Evolutionary conservation across 2,888 invertebrate genomes (phyloP).

Genomic region (Caenorhabditis zanzibari): DNA sequence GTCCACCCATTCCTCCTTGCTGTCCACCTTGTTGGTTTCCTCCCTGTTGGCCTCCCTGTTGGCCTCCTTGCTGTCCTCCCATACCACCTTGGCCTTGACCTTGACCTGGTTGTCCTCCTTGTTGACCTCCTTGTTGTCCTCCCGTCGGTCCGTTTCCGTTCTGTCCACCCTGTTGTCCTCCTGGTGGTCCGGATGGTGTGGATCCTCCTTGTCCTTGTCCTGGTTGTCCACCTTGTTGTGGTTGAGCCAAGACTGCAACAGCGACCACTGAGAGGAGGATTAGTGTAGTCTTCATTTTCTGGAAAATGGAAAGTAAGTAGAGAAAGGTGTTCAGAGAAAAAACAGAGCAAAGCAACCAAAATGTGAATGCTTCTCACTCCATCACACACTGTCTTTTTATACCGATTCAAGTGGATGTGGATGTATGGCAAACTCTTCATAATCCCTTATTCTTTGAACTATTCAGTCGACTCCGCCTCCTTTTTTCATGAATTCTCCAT

Average conservation of each 20-base stretch:
- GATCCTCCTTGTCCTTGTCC: conserved; percentile 29
- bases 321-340: not conserved
- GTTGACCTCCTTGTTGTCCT: conserved; percentile 25
- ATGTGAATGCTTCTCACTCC: conserved; percentile 3
- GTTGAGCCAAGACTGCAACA: conserved; percentile 50
- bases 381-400: conserved; percentile 30
- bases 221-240: conserved; percentile 37
- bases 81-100: conserved; percentile 15
- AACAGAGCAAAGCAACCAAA: not conserved
- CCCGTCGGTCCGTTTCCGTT: conserved; percentile 22
- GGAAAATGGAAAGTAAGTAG: not conserved
- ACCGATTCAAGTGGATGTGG: conserved; percentile 34
- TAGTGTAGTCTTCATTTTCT: conserved; percentile 37
- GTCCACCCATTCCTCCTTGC: conserved; percentile 25
- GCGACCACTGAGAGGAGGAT: conserved; percentile 46
- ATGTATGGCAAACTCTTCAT: conserved; percentile 34
- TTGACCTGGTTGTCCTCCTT: conserved; percentile 39
- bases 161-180: conserved; percentile 39
- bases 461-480: conserved; percentile 21
- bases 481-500: not conserved
- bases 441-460: conserved; percentile 53
- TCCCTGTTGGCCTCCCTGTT: conserved; percentile 12
- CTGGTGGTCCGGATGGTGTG: conserved; percentile 19
- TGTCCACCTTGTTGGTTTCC: conserved; percentile 29
- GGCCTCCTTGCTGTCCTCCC: not conserved